Evolutionary conservation across 2,888 invertebrate species (phyloP), one percentile per base, ranked within the genome.

Genomic region (Colletes collaris): DNA sequence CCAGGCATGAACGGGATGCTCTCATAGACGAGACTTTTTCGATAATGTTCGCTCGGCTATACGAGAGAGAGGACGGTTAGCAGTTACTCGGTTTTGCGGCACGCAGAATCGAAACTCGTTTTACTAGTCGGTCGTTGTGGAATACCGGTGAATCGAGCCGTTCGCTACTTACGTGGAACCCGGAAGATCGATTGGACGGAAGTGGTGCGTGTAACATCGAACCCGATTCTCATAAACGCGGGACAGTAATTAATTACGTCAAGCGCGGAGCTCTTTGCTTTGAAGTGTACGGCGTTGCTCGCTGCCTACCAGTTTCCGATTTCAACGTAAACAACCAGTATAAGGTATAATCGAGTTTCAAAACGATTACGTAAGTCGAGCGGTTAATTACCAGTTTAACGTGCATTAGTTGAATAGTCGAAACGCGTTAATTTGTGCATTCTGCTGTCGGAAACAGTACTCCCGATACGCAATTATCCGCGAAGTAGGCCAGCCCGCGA

Each of bases 121-220:
- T 49, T 79, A 66, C 81, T 80, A 69, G 81, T 79, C 63, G 70
- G 55, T 79, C 80, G 80, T 80, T 76, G 79, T 72, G 67, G 63
- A 73, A 79, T 79, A 70, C 69, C 78, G 72, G 73, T 66, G 86
- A 83, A 76, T 77, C 79, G 74, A 75, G 74, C 69, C 83, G 63
- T 40, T 83, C 71, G 71, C 66, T 35, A 68, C 81, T 84, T 75
- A 81, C 79, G 70, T 76, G 79, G 79, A 80, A 86, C 80, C 76
- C 86, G 86, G 86, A 86, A 86, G 85, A 84, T 80, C 73, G 75
- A 72, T 70, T 46, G 66, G 65, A 69, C 81, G 81, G 80, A 81
- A 80, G 73, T 73, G 80, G 76, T 73, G 65, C 70, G 35, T 66
- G 72, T 37, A 81, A 58, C 63, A 62, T 70, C 69, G 63, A 55